Evolutionary conservation across 2,888 invertebrate species (phyloP).

Genomic region (Malachius bipustulatus): DNA sequence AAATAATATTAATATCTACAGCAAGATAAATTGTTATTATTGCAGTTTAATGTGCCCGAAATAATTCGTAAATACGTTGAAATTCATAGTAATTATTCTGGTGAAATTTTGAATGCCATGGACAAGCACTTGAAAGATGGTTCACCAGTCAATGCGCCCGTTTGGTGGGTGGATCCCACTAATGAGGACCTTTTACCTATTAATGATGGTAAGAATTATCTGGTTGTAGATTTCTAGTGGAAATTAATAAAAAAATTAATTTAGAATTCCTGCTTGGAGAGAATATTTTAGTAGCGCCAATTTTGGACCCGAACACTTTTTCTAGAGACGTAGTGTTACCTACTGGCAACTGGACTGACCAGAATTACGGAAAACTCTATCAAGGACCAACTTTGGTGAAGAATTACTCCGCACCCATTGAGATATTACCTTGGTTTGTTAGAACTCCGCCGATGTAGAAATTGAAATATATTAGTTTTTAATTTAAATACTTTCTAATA

Average conservation of each 20-base stretch:
- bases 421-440: conserved; percentile 45
- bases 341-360: conserved; percentile 59
- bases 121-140: conserved; percentile 46
- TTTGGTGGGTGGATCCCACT: conserved; percentile 73
- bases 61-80: conserved; percentile 53
- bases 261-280: conserved; percentile 72
- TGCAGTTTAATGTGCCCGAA: conserved; percentile 42
- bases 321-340: conserved; percentile 66
- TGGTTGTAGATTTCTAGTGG: conserved; percentile 1
- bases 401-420: conserved; percentile 54
- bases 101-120: conserved; percentile 51
- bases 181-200: conserved; percentile 48
- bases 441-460: no score
- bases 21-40: no score
- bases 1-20: no score
- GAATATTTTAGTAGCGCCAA: conserved; percentile 65
- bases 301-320: conserved; percentile 48
- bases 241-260: conserved; percentile 15
- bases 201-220: conserved; percentile 42
- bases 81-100: conserved; percentile 50
- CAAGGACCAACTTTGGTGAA: conserved; percentile 50
- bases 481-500: no score
- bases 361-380: conserved; percentile 38
- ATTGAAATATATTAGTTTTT: no score
- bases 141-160: conserved; percentile 63